Conservation (phyloP, 2,888 invertebrate species). For the Apodemia duryi region DNA sequence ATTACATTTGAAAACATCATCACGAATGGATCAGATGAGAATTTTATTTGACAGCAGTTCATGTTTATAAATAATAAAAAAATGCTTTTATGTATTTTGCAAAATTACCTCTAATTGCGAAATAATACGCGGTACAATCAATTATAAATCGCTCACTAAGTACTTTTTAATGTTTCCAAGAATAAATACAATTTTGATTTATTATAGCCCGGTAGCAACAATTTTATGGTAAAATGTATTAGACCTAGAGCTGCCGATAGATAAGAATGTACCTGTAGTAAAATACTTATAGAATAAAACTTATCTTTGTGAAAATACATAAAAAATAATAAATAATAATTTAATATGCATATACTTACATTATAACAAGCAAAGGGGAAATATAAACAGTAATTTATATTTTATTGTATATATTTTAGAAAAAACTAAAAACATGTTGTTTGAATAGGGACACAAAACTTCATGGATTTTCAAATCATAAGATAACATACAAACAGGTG, state of each 20-base stretch:
- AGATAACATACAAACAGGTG: too few relatives aligned
- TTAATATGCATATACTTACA: too few relatives aligned
- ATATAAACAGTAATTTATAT: too few relatives aligned
- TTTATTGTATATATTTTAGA: too few relatives aligned
- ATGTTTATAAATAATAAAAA: not conserved
- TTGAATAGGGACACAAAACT: too few relatives aligned
- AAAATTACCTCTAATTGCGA: conserved; percentile 14
- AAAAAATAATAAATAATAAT: too few relatives aligned
- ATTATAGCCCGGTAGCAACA: conserved; percentile 4
- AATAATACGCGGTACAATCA: conserved; percentile 9
- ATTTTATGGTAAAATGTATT: conserved; percentile 9
- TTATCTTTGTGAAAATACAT: too few relatives aligned
- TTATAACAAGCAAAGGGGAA: too few relatives aligned
- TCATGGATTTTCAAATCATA: too few relatives aligned
- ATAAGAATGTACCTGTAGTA: not conserved
- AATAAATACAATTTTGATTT: conserved; percentile 11
- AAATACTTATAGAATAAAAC: not conserved
- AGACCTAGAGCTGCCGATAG: not conserved
- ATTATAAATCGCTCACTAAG: conserved; percentile 15
- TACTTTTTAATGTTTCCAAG: conserved; percentile 15
- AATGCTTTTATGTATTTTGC: not conserved
- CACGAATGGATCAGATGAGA: not conserved
- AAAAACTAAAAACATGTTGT: too few relatives aligned
- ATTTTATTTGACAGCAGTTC: not conserved
- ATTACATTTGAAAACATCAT: not conserved